Evolutionary conservation across 2,888 invertebrate genomes (phyloP), one percentile per base, ranked within the genome.

Genomic region (Patella pellucida): DNA sequence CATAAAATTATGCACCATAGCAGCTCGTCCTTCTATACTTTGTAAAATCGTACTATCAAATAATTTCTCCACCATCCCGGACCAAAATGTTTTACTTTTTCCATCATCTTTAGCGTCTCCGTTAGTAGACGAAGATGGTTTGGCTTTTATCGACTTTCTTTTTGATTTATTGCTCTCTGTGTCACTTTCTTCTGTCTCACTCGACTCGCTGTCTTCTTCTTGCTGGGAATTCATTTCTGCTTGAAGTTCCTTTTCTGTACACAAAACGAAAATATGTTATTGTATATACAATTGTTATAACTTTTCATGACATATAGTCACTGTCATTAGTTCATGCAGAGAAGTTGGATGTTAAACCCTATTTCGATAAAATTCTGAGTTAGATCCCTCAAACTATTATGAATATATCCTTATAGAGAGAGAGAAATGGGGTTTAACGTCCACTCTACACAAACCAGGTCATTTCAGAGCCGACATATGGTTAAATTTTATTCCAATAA

Each of bases 1-100:
- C 83, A 92, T 87, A 72, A 91, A 91, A 83, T 91, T 92, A 81
- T 91, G 90, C 67, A 92, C 89, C 71, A 90, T 87, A 2, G 91
- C 92, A 7, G 92, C 92, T 67, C 92, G 83, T 5, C 91, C 91
- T 27, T 90, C 89, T 11, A 91, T 87, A 3, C 89, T 89, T 80
- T 90, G 88, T 71, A 91, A 79, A 68, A 89, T 76, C 7, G 84
- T 83, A 68, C 83, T 85, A 52, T 81, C 83, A 69, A 83, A 81
- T 50, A 84, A 31, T 14, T 80, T 80, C 15, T 81, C 79, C 52
- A 87, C 68, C 74, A 84, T 79, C 4, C 80, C 75, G 9, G 81
- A 82, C 83, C 84, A 84, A 56, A 85, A 84, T 0, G 84, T 81
- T 12, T 77, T 77, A 5, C 73, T 62, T 52, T 74, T 76, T 14